Percentiles rank a stretch among this genome's conserved stretches.
Conservation (phyloP, 2,797 vertebrate species). For the Petrocephalus schoutedeni region DNA sequence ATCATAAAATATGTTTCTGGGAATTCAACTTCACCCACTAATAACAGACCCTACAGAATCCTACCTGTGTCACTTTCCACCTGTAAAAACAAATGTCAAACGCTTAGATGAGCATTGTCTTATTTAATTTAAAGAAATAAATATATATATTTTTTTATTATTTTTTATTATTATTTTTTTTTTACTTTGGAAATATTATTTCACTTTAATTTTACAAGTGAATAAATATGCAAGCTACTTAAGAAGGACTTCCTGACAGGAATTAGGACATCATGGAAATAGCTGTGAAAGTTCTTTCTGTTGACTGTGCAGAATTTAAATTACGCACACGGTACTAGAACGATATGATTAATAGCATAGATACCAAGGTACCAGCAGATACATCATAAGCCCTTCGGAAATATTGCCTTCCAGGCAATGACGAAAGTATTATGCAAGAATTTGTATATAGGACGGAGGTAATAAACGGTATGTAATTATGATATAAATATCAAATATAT, state of each 20-base stretch:
- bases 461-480: constrained; percentile 46
- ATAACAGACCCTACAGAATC: background rate
- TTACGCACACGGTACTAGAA: constrained; percentile 40
- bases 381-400: constrained; percentile 56
- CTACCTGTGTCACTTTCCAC: background rate
- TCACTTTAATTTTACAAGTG: background rate
- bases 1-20: background rate
- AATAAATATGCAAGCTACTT: background rate
- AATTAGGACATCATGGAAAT: constrained; percentile 37
- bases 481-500: constrained; percentile 31
- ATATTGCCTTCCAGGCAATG: constrained; percentile 53
- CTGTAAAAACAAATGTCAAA: background rate
- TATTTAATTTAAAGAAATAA: background rate
- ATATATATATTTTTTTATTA: background rate
- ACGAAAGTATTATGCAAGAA: constrained; percentile 53
- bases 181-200: background rate
- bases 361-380: constrained; percentile 55
- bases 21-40: background rate
- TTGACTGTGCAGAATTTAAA: constrained; percentile 51
- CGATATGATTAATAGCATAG: constrained; percentile 58
- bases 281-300: constrained; percentile 40
- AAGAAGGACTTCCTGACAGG: constrained; percentile 27
- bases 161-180: background rate
- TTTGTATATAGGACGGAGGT: constrained; percentile 58
- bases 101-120: background rate